phyloP scores from a whole-genome alignment of 1,140 invertebrate genomes.

The Sminthurides bifidus region DNA sequence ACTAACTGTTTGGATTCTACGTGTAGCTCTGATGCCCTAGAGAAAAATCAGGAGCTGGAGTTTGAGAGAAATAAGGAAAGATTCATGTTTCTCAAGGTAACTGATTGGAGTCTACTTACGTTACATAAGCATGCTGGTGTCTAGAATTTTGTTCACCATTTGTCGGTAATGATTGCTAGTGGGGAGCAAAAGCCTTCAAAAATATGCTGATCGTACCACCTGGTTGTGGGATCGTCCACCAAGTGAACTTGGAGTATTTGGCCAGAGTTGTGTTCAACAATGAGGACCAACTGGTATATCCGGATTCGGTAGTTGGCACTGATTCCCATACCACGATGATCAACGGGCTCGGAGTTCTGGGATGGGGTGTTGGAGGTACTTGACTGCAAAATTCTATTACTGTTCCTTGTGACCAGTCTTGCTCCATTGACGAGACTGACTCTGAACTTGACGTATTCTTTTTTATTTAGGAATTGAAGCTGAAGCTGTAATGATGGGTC shows the following conservation, averaged over 20 bases:
- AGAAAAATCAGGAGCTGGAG: constrained; percentile 89
- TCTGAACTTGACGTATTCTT: background rate
- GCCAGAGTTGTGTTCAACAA: constrained; percentile 85
- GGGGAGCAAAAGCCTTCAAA: constrained; percentile 88
- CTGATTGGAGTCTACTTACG: constrained; percentile 11
- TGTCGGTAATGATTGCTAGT: constrained; percentile 44
- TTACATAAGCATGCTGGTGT: background rate
- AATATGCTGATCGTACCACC: constrained; percentile 97
- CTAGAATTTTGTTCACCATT: background rate
- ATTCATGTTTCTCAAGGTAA: constrained; percentile 86
- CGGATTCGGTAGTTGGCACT: constrained; percentile 95
- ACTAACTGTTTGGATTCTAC: constrained; percentile 28
- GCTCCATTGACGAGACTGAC: no score
- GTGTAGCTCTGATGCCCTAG: constrained; percentile 68
- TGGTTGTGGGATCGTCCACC: constrained; percentile 94
- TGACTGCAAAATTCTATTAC: no score
- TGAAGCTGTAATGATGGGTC: constrained; percentile 84
- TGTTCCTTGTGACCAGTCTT: no score
- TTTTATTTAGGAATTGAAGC: constrained; percentile 58
- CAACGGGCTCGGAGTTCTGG: constrained; percentile 66
- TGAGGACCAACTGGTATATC: constrained; percentile 53
- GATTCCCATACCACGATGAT: constrained; percentile 99
- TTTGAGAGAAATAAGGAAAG: constrained; percentile 83
- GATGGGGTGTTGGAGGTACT: constrained; percentile 50
- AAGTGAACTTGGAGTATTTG: constrained; percentile 94